phyloP scores from a whole-genome alignment of 1,140 invertebrate genomes.

The Carposina sasakii region DNA sequence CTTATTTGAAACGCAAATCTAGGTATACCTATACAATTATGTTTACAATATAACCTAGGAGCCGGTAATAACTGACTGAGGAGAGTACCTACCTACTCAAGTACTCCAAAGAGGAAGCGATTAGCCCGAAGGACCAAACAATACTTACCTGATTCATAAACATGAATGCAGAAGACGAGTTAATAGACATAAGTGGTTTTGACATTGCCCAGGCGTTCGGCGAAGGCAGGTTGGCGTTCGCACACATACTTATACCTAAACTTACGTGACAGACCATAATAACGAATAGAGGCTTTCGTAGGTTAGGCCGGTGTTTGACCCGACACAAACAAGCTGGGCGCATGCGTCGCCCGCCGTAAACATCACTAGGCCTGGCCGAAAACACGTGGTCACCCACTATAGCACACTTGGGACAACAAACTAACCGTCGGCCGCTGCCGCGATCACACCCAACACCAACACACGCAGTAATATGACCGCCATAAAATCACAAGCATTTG shows the following conservation, averaged over 20 bases:
- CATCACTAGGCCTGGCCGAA: constrained; percentile 46
- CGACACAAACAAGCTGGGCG: constrained; percentile 52
- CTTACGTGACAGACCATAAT: constrained; percentile 47
- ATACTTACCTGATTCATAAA: too few species aligned
- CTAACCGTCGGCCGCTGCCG: constrained; percentile 60
- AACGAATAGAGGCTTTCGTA: constrained; percentile 51
- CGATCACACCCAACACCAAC: constrained; percentile 62
- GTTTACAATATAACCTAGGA: too few species aligned
- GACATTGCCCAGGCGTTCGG: too few species aligned
- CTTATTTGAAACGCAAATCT: too few species aligned
- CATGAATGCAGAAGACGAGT: too few species aligned
- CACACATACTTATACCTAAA: constrained; percentile 32
- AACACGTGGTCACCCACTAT: constrained; percentile 48
- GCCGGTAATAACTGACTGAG: too few species aligned
- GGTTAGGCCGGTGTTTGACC: constrained; percentile 62
- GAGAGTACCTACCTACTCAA: too few species aligned
- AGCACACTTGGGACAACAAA: constrained; percentile 36
- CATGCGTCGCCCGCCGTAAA: constrained; percentile 62
- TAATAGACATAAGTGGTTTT: too few species aligned
- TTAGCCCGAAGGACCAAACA: too few species aligned
- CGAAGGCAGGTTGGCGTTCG: too few species aligned
- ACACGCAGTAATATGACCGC: constrained; percentile 66
- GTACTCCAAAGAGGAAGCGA: too few species aligned
- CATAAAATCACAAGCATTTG: constrained; percentile 70
- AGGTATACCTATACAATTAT: too few species aligned